phyloP scores from a whole-genome alignment of 2,888 invertebrate species.

The Ephialtes manifestator region DNA sequence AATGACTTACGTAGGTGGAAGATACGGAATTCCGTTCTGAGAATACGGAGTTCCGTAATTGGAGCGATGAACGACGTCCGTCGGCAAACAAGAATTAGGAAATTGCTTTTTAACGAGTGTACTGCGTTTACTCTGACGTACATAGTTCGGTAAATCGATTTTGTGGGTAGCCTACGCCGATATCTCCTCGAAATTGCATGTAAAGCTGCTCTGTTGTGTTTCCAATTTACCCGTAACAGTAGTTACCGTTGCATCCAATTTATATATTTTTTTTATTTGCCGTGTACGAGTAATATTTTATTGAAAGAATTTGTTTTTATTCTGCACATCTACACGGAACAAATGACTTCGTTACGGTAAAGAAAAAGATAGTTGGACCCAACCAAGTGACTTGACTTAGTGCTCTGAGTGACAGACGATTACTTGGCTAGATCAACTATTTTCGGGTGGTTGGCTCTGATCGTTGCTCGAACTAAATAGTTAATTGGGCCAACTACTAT shows the following conservation, averaged over 20 bases:
- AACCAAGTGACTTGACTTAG: too few relatives aligned
- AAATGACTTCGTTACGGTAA: too few relatives aligned
- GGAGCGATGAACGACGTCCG: slow-evolving; percentile 13
- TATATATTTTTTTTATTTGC: slow-evolving; percentile 49
- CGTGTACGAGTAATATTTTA: slow-evolving; percentile 17
- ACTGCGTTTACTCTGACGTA: not conserved
- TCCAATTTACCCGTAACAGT: slow-evolving; percentile 4
- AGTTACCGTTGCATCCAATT: slow-evolving; percentile 50
- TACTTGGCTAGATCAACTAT: too few relatives aligned
- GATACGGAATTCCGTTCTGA: not conserved
- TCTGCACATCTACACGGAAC: not conserved
- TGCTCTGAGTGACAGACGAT: too few relatives aligned
- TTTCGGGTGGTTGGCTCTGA: too few relatives aligned
- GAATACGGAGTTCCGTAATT: slow-evolving; percentile 6
- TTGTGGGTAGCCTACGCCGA: not conserved
- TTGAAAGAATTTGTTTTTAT: slow-evolving; percentile 6
- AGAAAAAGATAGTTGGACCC: too few relatives aligned
- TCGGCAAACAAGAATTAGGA: slow-evolving; percentile 41
- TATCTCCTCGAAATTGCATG: slow-evolving; percentile 47
- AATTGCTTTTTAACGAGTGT: slow-evolving; percentile 10
- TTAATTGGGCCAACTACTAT: too few relatives aligned
- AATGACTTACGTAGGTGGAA: not conserved
- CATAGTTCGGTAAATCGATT: slow-evolving; percentile 15
- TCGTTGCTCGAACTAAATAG: too few relatives aligned
- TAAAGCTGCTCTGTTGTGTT: slow-evolving; percentile 11